These are phyloP conservation scores for Ochotona princeps DNA, from an alignment of 2,113 vertebrate species.

Conservation along the genomic window DNA sequence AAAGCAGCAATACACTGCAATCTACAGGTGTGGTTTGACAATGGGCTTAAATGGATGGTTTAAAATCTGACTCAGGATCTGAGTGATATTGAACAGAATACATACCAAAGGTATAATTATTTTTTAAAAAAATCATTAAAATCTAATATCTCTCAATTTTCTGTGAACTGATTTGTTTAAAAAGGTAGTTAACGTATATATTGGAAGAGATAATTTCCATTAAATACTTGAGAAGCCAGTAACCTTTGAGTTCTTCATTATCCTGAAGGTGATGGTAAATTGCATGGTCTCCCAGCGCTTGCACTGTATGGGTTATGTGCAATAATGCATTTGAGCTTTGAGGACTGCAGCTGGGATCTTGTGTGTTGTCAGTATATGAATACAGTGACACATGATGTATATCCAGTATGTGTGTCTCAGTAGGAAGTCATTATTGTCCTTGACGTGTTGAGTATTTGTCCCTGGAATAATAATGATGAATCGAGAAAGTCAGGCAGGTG, in stretches of 20 bases:
- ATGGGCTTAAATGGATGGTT: background rate
- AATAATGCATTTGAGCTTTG: background rate
- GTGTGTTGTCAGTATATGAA: background rate
- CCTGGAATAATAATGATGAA: background rate
- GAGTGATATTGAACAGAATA: background rate
- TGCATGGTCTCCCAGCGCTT: background rate
- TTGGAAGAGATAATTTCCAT: background rate
- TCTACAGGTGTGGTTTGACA: conserved; percentile 8
- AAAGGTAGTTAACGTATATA: background rate
- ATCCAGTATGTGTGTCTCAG: background rate
- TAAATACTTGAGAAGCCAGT: background rate
- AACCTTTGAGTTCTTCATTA: background rate
- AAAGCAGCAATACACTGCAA: background rate
- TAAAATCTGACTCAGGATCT: background rate
- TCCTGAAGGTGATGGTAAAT: background rate
- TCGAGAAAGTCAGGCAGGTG: background rate
- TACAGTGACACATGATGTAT: background rate
- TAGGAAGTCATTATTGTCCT: background rate
- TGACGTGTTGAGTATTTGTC: background rate
- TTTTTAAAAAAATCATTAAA: background rate
- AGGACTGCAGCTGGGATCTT: background rate
- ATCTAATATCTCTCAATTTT: background rate
- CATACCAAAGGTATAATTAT: background rate
- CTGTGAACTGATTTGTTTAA: background rate
- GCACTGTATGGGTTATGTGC: background rate